Percentiles rank a stretch among this genome's conserved stretches.
Conservation (phyloP, 2,797 vertebrate genomes). For the Discoglossus pictus region DNA sequence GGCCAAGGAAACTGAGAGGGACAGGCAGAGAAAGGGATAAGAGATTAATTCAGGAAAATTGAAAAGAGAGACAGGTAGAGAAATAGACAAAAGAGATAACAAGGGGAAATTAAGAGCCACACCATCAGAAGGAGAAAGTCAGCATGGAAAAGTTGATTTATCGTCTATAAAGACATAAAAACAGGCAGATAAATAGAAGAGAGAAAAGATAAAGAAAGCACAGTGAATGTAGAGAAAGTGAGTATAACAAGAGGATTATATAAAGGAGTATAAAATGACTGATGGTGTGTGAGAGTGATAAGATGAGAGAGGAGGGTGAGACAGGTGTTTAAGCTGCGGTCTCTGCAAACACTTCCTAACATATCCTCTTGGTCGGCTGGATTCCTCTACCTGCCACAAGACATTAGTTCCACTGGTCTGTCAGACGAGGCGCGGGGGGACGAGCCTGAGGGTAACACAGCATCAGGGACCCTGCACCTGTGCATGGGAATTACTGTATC, state of each 20-base stretch:
- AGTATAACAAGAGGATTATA: constrained; percentile 36
- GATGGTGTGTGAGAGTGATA: neutral
- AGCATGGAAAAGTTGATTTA: too few species aligned
- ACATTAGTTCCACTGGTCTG: constrained; percentile 83
- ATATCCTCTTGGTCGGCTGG: constrained; percentile 68
- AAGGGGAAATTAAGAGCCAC: too few species aligned
- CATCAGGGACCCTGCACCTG: constrained; percentile 78
- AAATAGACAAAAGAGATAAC: too few species aligned
- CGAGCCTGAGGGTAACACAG: constrained; percentile 64
- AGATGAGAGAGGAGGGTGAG: constrained; percentile 31
- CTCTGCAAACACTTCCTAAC: constrained; percentile 62
- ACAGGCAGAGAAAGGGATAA: too few species aligned
- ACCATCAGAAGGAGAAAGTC: too few species aligned
- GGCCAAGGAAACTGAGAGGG: too few species aligned
- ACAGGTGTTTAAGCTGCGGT: constrained; percentile 59
- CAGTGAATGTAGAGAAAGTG: too few species aligned
- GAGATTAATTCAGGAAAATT: too few species aligned
- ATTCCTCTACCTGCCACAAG: constrained; percentile 82
- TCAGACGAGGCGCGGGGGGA: constrained; percentile 67
- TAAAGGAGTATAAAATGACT: neutral
- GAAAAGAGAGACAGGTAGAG: too few species aligned
- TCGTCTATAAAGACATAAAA: too few species aligned
- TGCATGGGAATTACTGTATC: constrained; percentile 70
- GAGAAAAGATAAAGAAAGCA: too few species aligned
- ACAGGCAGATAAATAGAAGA: too few species aligned